Conservation (phyloP, 64 coral and sea anemone genomes). For the Porites australiensis region DNA sequence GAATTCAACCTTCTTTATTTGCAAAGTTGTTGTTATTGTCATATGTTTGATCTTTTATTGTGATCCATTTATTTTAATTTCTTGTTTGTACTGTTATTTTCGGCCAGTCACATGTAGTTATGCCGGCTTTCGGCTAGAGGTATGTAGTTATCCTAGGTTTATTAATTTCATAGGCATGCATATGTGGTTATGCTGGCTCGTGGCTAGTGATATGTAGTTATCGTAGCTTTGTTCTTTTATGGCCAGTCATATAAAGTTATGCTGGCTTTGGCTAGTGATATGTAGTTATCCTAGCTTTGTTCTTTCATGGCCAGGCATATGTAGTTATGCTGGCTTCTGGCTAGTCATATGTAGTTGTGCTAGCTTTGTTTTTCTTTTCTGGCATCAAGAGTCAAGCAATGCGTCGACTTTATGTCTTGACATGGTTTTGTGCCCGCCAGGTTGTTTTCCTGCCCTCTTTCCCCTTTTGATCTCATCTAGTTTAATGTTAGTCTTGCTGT, state of each 20-base stretch:
- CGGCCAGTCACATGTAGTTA: background rate
- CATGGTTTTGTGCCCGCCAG: conserved; percentile 9
- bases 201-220: conserved; percentile 13
- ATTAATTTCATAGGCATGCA: background rate
- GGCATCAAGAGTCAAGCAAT: background rate
- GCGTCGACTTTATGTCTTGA: conserved; percentile 25
- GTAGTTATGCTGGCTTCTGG: background rate
- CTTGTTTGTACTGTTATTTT: background rate
- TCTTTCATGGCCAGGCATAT: background rate
- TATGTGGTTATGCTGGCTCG: conserved; percentile 5
- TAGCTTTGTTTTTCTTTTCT: background rate
- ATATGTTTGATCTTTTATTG: background rate
- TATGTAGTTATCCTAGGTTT: background rate
- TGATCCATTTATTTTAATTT: no score
- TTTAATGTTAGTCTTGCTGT: background rate
- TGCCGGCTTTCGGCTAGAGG: background rate
- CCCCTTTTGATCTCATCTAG: background rate
- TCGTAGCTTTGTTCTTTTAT: background rate
- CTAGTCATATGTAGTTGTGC: conserved; percentile 7
- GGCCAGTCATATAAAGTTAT: conserved; percentile 6
- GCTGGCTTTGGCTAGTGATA: background rate
- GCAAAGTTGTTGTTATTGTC: no score
- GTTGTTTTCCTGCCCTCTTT: background rate
- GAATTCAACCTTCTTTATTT: no score
- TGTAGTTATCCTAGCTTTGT: conserved; percentile 3